phyloP scores from a whole-genome alignment of 2,888 invertebrate species.

The Stomorhina lunata region DNA sequence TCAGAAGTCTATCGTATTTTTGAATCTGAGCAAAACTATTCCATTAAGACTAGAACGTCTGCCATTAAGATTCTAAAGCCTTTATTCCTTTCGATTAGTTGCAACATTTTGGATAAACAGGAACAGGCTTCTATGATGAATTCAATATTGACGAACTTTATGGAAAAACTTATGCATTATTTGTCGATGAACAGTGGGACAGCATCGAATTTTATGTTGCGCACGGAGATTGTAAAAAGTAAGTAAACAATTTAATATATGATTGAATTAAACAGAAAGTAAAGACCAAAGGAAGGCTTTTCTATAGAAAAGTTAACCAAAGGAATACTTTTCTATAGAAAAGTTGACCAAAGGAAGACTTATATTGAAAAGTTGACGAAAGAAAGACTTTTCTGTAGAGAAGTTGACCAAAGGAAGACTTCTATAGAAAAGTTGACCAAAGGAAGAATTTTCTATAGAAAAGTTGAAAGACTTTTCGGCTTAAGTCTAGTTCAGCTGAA shows the following conservation, averaged over 20 bases:
- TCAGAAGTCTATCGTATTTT: slow-evolving; percentile 87
- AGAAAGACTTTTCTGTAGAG: too few species aligned
- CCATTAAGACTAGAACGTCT: slow-evolving; percentile 83
- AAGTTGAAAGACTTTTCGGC: too few species aligned
- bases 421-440: too few species aligned
- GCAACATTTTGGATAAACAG: slow-evolving; percentile 80
- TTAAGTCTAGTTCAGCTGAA: too few species aligned
- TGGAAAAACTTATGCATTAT: slow-evolving; percentile 83
- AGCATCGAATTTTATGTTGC: slow-evolving; percentile 83
- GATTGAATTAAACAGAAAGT: too few species aligned
- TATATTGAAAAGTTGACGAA: too few species aligned
- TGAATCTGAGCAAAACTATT: slow-evolving; percentile 81
- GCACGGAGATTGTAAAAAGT: slow-evolving; percentile 84
- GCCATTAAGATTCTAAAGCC: slow-evolving; percentile 86
- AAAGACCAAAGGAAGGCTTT: too few species aligned
- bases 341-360: too few species aligned
- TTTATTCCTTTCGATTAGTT: slow-evolving; percentile 80
- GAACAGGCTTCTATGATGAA: slow-evolving; percentile 83
- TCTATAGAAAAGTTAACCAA: too few species aligned
- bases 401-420: too few species aligned
- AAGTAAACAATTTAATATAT: slow-evolving; percentile 51
- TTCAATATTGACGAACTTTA: slow-evolving; percentile 85
- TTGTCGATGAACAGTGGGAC: slow-evolving; percentile 82
- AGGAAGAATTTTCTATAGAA: too few species aligned
- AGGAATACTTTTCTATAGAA: too few species aligned